These are phyloP conservation scores for Anaspis maculata DNA, from an alignment of 2,888 invertebrate genomes.

Conservation along the genomic window DNA sequence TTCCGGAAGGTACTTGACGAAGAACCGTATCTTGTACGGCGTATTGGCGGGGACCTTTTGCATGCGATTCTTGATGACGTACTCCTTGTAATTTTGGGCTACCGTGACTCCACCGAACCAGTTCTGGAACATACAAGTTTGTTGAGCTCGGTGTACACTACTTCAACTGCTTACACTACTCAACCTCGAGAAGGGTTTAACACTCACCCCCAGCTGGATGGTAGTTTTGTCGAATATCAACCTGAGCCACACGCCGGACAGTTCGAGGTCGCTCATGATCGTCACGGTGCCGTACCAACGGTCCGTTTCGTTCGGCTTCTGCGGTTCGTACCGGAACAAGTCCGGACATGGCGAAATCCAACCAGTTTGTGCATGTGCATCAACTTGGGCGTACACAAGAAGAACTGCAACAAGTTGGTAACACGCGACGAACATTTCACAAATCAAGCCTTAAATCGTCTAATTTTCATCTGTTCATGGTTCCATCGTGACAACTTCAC, in stretches of 20 bases:
- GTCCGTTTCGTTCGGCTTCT: conserved; percentile 42
- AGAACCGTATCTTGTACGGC: conserved; percentile 49
- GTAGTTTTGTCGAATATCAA: conserved; percentile 42
- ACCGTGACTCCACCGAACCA: conserved; percentile 52
- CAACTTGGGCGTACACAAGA: too few relatives aligned
- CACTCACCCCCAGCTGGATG: conserved; percentile 25
- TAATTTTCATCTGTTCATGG: too few relatives aligned
- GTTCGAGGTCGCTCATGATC: conserved; percentile 46
- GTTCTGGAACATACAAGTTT: conserved; percentile 32
- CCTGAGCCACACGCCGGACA: conserved; percentile 52
- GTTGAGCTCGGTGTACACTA: too few relatives aligned
- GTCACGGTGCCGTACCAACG: conserved; percentile 56
- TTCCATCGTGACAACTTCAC: too few relatives aligned
- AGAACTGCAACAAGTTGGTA: too few relatives aligned
- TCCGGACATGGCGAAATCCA: conserved; percentile 54
- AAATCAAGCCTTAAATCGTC: too few relatives aligned
- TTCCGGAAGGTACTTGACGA: conserved; percentile 50
- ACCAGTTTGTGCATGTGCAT: too few relatives aligned
- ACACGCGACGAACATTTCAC: too few relatives aligned
- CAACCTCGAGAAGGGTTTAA: too few relatives aligned
- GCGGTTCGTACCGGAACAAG: conserved; percentile 50
- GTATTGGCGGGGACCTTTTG: conserved; percentile 49
- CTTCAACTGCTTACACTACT: background rate
- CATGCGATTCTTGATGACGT: conserved; percentile 51
- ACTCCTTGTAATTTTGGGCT: conserved; percentile 51